Evolutionary conservation across 1,140 invertebrate species (phyloP), one percentile per base, ranked within the genome.

Genomic region (Drosophila nigromelanica): DNA sequence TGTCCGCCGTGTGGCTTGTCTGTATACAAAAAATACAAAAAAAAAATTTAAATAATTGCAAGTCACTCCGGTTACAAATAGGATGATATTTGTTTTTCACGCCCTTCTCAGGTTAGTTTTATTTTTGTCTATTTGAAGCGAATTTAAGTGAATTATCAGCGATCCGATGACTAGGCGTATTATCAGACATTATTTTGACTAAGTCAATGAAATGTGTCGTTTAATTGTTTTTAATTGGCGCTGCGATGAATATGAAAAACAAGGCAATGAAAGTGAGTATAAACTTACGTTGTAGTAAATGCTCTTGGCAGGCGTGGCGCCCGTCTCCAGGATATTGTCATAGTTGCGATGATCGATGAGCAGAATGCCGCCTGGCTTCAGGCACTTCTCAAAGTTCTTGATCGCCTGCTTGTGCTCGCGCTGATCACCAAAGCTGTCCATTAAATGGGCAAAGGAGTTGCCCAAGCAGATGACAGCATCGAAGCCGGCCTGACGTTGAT

Each of bases 331-430:
- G 62, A 97, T 97, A 45, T 95, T 93, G 85, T 98, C 97, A 73
- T 97, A 97, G 91, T 98, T 98, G 78, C 97, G 94, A 82, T 98
- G 97, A 92, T 98, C 97, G 59, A 98, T 97, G 15, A 97, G 87
- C 15, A 98, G 91, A 21, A 97, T 93, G 0, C 97, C 97, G n/a
- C 96, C 96, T 0, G 96, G 96, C 92, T 96, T 97, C 0, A 97
- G 93, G 80, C 96, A 96, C 70, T 94, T 94, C 61, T 95, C 94
- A 83, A 98, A 97, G 90, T 98, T 97, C 6, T 85, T 89, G 24
- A 98, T 92, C 1, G 96, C 93, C 92, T 93, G 95, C 93, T 94
- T 96, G 92, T 97, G 96, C 68, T 96, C 95, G 10, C 94, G 92
- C 91, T 96, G 96, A 92, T 97, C 95, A 1, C 96, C 96, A 74